Base-by-base conservation (phyloP, 2,113 vertebrate species). In the Ploceus nigricollis region DNA sequence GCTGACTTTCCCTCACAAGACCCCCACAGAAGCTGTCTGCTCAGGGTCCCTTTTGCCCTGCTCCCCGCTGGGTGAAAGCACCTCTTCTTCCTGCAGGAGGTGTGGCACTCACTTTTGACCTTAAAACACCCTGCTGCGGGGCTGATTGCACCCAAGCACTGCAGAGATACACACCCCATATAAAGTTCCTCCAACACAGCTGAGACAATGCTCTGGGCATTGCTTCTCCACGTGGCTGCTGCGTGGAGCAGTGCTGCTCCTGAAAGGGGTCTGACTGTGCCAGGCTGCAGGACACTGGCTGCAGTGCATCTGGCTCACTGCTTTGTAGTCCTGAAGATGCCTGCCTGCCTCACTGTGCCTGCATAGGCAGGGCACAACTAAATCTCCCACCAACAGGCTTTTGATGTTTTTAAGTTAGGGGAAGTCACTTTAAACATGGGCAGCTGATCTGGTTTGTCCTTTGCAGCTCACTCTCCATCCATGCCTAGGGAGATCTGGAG, bases 171-270 rank as follows among this genome's bases (percentile, higher is more conserved):
- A 42, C 24, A n/a, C 4, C 19, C 11, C 17, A 15, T 2, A 7
- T 4, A 25, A 16, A 64, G 27, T 25, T 61, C 35, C 31, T 56
- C 27, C 2, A 6, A 53, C 60, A 47, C n/a, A 63, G n/a, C 33
- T 1, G 8, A 48, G 66, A 45, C 22, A 58, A 42, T 0, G 1
- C 0, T 0, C 50, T 35, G 50, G n/a, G 20, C 22, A 7, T 15
- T 63, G 28, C 25, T 63, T 54, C 28, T 75, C 25, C 3, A 0
- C 0, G 0, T 21, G 35, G n/a, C n/a, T 65, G 53, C 45, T 5
- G 4, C 5, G n/a, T 4, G 1, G 40, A 57, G 51, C 66, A 31
- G 6, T 2, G 2, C 54, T 79, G 35, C 13, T 11, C n/a, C 16
- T 65, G n/a, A 30, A 35, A 65, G 17, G 6, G 19, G 5, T 30